Conservation (phyloP, 2,888 invertebrate species). For the Salticus scenicus region DNA sequence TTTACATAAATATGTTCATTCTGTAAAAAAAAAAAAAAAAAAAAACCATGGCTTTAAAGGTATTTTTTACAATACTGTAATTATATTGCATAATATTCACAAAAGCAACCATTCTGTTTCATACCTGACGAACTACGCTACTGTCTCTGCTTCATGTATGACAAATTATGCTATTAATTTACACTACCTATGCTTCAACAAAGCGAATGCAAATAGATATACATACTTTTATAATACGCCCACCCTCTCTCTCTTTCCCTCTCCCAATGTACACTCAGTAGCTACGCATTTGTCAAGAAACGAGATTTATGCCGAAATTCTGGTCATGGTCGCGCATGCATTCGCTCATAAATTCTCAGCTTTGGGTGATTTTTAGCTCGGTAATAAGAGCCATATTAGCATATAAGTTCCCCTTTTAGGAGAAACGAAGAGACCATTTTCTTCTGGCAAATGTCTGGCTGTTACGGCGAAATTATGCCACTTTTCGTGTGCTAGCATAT, state of each 20-base stretch:
- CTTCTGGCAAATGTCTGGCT: neutral
- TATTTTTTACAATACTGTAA: too few species aligned
- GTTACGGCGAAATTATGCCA: neutral
- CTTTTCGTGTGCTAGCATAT: neutral
- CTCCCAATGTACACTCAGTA: neutral
- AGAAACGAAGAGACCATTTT: neutral
- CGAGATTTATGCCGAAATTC: constrained; percentile 2
- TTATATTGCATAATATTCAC: too few species aligned
- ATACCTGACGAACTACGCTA: neutral
- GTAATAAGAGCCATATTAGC: constrained; percentile 9
- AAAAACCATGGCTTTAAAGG: too few species aligned
- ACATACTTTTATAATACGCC: neutral
- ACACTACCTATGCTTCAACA: neutral
- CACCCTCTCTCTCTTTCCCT: neutral
- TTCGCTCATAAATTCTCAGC: neutral
- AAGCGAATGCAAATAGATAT: constrained; percentile 2
- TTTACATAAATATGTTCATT: too few species aligned
- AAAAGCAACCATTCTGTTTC: too few species aligned
- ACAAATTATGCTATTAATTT: neutral
- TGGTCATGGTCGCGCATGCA: neutral
- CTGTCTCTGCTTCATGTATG: too few species aligned
- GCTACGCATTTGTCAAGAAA: neutral
- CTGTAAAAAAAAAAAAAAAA: too few species aligned
- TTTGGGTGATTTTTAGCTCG: neutral
- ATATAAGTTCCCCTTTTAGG: neutral